Evolutionary conservation across 1,140 invertebrate genomes (phyloP).

Genomic region (Palaemon carinicauda): DNA sequence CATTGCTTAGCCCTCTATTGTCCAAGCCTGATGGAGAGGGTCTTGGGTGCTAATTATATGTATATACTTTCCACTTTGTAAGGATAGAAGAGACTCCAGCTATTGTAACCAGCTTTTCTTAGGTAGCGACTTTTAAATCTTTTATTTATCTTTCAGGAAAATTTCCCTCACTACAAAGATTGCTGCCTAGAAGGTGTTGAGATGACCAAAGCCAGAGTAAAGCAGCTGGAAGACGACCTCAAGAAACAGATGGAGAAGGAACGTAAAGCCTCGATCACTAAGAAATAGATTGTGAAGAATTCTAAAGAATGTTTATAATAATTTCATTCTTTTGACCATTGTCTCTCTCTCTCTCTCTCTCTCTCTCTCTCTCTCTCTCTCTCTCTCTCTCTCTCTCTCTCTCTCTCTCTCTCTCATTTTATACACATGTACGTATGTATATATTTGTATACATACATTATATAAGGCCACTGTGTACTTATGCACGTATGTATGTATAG

Average conservation of each 20-base stretch:
- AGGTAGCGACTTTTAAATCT: too few relatives aligned
- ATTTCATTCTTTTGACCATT: background rate
- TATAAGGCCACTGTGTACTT: background rate
- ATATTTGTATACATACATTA: background rate
- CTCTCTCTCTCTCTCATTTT: background rate
- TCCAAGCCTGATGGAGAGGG: too few relatives aligned
- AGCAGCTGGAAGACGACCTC: constrained; percentile 48
- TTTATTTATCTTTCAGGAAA: constrained; percentile 25
- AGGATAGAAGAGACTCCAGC: too few relatives aligned
- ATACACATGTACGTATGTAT: background rate
- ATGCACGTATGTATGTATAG: background rate
- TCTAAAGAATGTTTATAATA: background rate
- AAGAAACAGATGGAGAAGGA: constrained; percentile 58
- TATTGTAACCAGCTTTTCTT: too few relatives aligned
- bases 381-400: background rate
- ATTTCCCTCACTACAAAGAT: constrained; percentile 63
- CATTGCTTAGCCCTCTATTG: too few relatives aligned
- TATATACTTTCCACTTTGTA: too few relatives aligned
- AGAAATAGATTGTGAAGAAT: constrained; percentile 22
- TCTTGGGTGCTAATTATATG: too few relatives aligned
- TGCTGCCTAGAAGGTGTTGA: constrained; percentile 62
- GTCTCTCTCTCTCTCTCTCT: background rate
- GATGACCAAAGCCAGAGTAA: constrained; percentile 60
- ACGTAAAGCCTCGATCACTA: constrained; percentile 28
- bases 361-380: background rate